Base-by-base conservation (phyloP, 2,888 invertebrate species). In the Subacronicta megacephala region DNA sequence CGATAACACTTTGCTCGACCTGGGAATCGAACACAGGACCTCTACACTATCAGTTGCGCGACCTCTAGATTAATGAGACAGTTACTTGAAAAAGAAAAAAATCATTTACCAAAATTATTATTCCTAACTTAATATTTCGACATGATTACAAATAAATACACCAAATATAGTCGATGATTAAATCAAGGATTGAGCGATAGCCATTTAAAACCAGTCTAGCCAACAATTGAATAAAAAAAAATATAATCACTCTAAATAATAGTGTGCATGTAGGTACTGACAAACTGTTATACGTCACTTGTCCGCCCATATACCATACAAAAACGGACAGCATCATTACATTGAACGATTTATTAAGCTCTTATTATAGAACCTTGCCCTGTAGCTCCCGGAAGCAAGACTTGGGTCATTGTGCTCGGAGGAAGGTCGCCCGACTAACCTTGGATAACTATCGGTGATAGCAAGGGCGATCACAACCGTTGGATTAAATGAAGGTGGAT, bases 401-500 rank as follows among this genome's bases (percentile, higher is more conserved):
- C 75, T 52, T 72, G 74, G 83, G 83, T 81, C 83, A 79, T 76
- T 84, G 84, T 75, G 78, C 83, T 79, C 70, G 51, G 31, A 62
- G 59, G 73, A 79, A 82, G 82, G 82, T 68, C 77, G 65, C 51
- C 36, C 43, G 38, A 42, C 43, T 62, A 64, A 76, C 83, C 82
- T 83, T 81, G 78, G 69, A 44, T 57, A 46, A 52, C 62, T 67
- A 72, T 72, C 64, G 68, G 81, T 74, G 80, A 80, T 77, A 81
- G 81, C 83, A 82, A 82, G 82, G 83, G 78, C 83, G 62, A 59
- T 57, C 63, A 60, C 51, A 72, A 63, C 63, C 44, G 43, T 36
- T 44, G 47, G 46, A 51, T 47, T 51, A 55, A 37, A 43, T 37
- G 61, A 60, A 68, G 58, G 45, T 43, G 43, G 42, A 56, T 59